Percentiles rank a stretch among this genome's conserved stretches.
Conservation (phyloP, 2,888 invertebrate genomes). For the Netelia inedita region DNA sequence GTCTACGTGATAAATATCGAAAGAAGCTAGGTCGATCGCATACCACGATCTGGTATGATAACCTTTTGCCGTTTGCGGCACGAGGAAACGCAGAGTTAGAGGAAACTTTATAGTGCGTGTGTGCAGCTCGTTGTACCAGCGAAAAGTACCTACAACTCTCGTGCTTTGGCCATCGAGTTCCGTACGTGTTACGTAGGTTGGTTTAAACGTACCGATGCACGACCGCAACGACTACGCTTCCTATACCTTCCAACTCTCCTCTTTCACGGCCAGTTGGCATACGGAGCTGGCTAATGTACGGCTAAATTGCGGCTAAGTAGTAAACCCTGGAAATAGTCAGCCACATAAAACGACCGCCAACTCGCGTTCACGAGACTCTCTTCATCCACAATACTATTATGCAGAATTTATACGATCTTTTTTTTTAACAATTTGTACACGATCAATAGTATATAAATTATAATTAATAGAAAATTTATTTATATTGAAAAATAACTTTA, state of each 20-base stretch:
- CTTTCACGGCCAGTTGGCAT: not conserved
- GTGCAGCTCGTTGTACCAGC: not conserved
- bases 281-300: conserved; percentile 33
- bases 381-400: too few relatives aligned
- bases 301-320: conserved; percentile 34
- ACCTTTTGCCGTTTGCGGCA: conserved; percentile 17
- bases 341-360: not conserved
- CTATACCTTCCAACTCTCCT: not conserved
- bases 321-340: conserved; percentile 35
- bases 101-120: conserved; percentile 2
- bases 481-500: too few relatives aligned
- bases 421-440: too few relatives aligned
- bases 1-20: conserved; percentile 40
- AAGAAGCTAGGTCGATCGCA: conserved; percentile 1
- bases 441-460: too few relatives aligned
- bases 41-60: not conserved
- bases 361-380: not conserved
- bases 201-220: not conserved
- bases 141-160: conserved; percentile 10
- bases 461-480: too few relatives aligned
- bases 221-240: conserved; percentile 38
- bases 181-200: not conserved
- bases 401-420: too few relatives aligned
- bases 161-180: not conserved
- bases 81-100: conserved; percentile 8